Evolutionary conservation across 2,888 invertebrate species (phyloP), one percentile per base, ranked within the genome.

Genomic region (Stenurella melanura): DNA sequence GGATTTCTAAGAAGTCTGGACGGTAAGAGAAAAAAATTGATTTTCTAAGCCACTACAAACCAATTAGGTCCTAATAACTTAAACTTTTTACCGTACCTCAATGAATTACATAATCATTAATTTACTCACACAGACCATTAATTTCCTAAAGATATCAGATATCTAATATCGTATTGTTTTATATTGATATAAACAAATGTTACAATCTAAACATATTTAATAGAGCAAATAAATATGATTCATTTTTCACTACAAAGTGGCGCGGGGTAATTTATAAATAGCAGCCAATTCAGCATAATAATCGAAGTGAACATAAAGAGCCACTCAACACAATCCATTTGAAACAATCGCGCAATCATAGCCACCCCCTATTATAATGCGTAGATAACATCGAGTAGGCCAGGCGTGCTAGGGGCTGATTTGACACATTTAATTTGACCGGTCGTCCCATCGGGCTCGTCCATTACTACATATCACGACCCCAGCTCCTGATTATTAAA

Each of bases 281-380:
- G 75, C 78, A 73, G 76, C 67, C 82, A 76, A 79, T 81, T 77
- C 78, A 79, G 77, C 77, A 82, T 79, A 81, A 82, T 84, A 83
- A 83, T 84, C 77, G 81, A 78, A 81, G 79, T 75, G 81, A 83
- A 84, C 83, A 83, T 83, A 85, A 83, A 83, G 85, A 83, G 83
- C 83, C 85, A 85, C 85, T 85, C 84, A 83, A 83, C 84, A 83
- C 85, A 84, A 85, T 85, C 85, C 84, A 86, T 86, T 85, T 84
- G 86, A 87, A 88, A 87, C 87, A 87, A 88, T 87, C 85, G 87
- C 82, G 83, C 86, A 87, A 87, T 87, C 87, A 87, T 86, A 86
- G 83, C 84, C 85, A 85, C 83, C 87, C 86, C 86, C 83, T 83
- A 83, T 84, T 85, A 85, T 83, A 84, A 82, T 82, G 81, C 78